Evolutionary conservation across 2,888 invertebrate genomes (phyloP).

Genomic region (Camponotus fellah): DNA sequence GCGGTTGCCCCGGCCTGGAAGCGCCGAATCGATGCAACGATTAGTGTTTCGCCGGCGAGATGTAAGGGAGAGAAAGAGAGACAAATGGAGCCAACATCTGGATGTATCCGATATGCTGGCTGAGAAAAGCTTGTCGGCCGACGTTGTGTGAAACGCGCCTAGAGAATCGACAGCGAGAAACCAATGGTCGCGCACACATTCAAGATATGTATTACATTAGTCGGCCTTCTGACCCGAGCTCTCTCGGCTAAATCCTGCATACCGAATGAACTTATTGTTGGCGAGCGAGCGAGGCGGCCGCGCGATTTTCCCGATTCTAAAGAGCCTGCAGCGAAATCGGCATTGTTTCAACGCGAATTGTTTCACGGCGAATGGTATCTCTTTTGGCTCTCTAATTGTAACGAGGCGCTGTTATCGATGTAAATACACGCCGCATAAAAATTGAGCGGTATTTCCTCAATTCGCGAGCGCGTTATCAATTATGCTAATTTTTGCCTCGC

Average conservation of each 20-base stretch:
- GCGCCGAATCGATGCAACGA: conserved; percentile 27
- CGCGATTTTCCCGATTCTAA: conserved; percentile 26
- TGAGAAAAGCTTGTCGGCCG: conserved; percentile 16
- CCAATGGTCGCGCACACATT: conserved; percentile 19
- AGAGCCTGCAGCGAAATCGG: not conserved
- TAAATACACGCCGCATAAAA: not conserved
- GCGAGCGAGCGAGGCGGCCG: conserved; percentile 11
- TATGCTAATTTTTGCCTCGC: not conserved
- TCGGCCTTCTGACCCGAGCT: conserved; percentile 37
- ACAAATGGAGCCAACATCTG: not conserved
- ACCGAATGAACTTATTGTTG: conserved; percentile 70
- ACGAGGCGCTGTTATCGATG: not conserved
- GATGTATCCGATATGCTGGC: not conserved
- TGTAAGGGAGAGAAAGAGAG: not conserved
- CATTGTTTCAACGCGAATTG: conserved; percentile 42
- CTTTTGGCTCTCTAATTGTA: not conserved
- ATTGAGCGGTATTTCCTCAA: not conserved
- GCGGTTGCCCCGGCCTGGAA: conserved; percentile 24
- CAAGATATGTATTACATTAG: conserved; percentile 63
- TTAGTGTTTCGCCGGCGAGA: conserved; percentile 29
- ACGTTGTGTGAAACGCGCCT: conserved; percentile 16
- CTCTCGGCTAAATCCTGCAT: conserved; percentile 64
- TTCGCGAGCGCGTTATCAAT: not conserved
- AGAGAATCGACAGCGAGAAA: conserved; percentile 32
- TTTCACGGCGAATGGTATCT: conserved; percentile 2